These are phyloP conservation scores for Trachelus iudaicus DNA, from an alignment of 2,888 invertebrate species.

Conservation along the genomic window DNA sequence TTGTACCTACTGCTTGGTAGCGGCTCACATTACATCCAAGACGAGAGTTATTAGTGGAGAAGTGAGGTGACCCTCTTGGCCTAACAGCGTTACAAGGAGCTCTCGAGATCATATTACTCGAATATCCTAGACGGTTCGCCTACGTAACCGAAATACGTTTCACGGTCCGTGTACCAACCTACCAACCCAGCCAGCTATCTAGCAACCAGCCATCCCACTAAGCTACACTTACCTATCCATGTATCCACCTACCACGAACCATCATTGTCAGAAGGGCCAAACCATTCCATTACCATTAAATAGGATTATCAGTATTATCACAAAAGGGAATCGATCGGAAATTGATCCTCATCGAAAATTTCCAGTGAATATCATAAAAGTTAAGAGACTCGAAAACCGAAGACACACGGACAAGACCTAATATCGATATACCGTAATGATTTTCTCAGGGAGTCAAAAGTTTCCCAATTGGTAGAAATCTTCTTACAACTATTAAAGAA, in stretches of 20 bases:
- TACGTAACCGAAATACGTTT: not conserved
- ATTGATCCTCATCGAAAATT: not conserved
- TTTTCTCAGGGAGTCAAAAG: not conserved
- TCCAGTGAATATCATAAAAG: not conserved
- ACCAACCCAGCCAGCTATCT: not conserved
- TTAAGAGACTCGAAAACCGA: not conserved
- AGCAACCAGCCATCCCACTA: no score
- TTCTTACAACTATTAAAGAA: not conserved
- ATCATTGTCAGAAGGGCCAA: not conserved
- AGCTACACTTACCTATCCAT: not conserved
- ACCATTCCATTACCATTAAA: not conserved
- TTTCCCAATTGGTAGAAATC: not conserved
- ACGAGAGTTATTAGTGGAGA: conserved; percentile 29
- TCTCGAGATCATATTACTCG: conserved; percentile 32
- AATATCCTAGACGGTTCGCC: not conserved
- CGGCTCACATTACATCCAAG: conserved; percentile 26
- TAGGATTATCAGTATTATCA: not conserved
- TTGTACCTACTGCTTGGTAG: conserved; percentile 6
- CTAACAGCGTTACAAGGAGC: conserved; percentile 30
- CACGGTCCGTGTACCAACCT: not conserved
- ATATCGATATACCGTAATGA: not conserved
- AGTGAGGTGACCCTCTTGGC: conserved; percentile 23
- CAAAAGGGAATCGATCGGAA: not conserved
- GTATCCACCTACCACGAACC: not conserved
- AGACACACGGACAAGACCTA: not conserved